Evolutionary conservation across 2,797 vertebrate species (phyloP), one percentile per base, ranked within the genome.

Genomic region (Coreius guichenoti): DNA sequence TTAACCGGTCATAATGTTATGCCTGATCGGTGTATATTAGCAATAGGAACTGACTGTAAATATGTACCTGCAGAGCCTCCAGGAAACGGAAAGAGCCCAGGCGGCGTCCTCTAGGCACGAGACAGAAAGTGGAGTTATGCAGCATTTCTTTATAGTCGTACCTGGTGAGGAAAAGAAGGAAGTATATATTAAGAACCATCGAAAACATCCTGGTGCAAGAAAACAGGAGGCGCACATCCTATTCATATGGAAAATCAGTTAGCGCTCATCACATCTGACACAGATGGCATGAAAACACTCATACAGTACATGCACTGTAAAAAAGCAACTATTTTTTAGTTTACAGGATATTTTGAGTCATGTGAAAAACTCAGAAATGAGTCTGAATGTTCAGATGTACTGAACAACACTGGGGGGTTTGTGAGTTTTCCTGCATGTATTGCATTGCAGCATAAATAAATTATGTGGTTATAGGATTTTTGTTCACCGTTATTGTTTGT

Each of bases 141-240:
- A 99, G 96, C 98, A 99, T 98, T 94, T 99, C 98, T 95, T 97
- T 97, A 95, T 99, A 99, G 96, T 99, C 98, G 88, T 98, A 99
- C 93, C 98, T 99, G 91, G 39, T 70, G 83, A 76, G 81, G 68
- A 63, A 56, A 51, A 26, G 51, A 31, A 77, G 58, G 49, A 63
- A 83, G 43, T 67, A 65, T 19, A 70, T 19, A 39, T 33, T 47
- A n/a, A 77, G 26, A 81, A 8, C 67, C 5, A 31, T n/a, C 65
- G 16, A 63, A 74, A 75, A 33, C 77, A 80, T 80, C 56, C 77
- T 65, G 77, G 6, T 3, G 11, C 26, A 14, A 45, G 61, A 80
- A 49, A 80, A 49, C 43, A 80, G 77, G 77, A 47, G 12, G 11
- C 14, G 36, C 16, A 61, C 56, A 63, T 29, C 56, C 56, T 45